phyloP scores from a whole-genome alignment of 2,888 invertebrate species.

The Diaprepes abbreviatus region DNA sequence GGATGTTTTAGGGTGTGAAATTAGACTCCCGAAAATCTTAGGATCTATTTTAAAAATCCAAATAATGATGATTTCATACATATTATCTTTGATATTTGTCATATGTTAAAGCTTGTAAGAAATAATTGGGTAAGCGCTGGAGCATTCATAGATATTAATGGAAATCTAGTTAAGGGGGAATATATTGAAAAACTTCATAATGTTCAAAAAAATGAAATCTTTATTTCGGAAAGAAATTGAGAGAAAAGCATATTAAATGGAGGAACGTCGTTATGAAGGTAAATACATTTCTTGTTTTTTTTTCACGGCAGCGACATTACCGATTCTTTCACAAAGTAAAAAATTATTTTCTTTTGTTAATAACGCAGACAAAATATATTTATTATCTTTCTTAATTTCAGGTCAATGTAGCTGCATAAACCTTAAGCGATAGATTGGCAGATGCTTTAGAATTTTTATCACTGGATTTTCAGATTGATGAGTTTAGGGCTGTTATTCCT shows the following conservation, averaged over 20 bases:
- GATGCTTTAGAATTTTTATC: slow-evolving; percentile 47
- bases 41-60: slow-evolving; percentile 14
- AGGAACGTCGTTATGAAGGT: slow-evolving; percentile 46
- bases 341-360: too few relatives aligned
- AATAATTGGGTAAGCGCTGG: slow-evolving; percentile 22
- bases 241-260: slow-evolving; percentile 43
- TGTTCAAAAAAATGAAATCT: slow-evolving; percentile 41
- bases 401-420: slow-evolving; percentile 49
- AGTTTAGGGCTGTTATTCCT: slow-evolving; percentile 36
- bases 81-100: slow-evolving; percentile 31
- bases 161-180: slow-evolving; percentile 12
- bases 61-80: slow-evolving; percentile 3
- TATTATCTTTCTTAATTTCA: too few relatives aligned
- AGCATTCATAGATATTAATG: slow-evolving; percentile 23
- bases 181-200: slow-evolving; percentile 34
- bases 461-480: slow-evolving; percentile 29
- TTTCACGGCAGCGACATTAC: too few relatives aligned
- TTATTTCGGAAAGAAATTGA: slow-evolving; percentile 34
- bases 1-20: slow-evolving; percentile 12
- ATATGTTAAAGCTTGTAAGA: slow-evolving; percentile 37
- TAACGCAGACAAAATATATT: too few relatives aligned
- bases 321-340: too few relatives aligned
- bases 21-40: slow-evolving; percentile 24
- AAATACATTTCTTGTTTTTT: not conserved
- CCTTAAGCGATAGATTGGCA: slow-evolving; percentile 45